Conservation (phyloP, 2,113 vertebrate species). For the Oceanites oceanicus region DNA sequence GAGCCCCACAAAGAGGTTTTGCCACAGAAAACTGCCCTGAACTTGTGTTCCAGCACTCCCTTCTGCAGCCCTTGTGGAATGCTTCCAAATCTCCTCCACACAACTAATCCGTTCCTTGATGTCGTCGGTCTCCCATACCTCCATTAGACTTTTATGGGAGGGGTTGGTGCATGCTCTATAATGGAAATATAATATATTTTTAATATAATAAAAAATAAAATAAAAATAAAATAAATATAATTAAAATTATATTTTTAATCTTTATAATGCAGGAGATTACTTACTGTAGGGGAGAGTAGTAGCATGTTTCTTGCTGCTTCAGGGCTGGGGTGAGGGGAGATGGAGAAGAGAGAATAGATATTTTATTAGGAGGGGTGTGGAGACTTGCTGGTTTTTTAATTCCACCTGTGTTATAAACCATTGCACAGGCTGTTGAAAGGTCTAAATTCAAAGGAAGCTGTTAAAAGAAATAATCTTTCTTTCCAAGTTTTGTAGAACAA, state of each 20-base stretch:
- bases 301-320: background rate
- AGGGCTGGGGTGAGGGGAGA: background rate
- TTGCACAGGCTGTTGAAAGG: constrained; percentile 11
- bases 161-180: accelerated
- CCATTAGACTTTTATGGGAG: background rate
- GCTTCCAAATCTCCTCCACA: background rate
- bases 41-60: background rate
- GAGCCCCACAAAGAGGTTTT: background rate
- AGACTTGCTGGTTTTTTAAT: constrained; percentile 10
- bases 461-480: constrained; percentile 42
- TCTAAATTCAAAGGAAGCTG: constrained; percentile 51
- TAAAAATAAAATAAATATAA: no score
- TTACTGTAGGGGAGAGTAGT: background rate
- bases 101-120: background rate
- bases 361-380: background rate
- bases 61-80: background rate
- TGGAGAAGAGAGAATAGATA: background rate
- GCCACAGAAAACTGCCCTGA: background rate
- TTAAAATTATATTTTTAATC: no score
- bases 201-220: no score
- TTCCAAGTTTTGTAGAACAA: constrained; percentile 41
- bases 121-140: background rate
- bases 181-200: no score
- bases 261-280: background rate
- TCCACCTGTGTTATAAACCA: constrained; percentile 30